Evolutionary conservation across 2,888 invertebrate species (phyloP), one percentile per base, ranked within the genome.

Genomic region (Orthosia incerta): DNA sequence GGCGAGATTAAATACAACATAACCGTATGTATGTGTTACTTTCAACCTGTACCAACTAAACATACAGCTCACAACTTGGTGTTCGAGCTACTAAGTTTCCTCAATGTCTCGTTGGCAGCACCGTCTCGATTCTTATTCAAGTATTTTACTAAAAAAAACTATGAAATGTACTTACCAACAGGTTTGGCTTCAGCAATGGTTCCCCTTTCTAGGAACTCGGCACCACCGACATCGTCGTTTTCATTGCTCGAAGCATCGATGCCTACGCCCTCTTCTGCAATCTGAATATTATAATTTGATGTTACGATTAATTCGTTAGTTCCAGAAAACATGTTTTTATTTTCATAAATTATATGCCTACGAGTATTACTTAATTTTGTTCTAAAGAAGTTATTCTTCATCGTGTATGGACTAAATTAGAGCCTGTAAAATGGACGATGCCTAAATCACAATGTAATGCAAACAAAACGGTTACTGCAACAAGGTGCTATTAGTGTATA

Each of bases 101-200:
- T n/a, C 4, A 16, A 53, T 46, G 1, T 51, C 51, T 16, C 4
- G 67, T 48, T 70, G 67, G 79, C 67, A 82, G 80, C 70, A 82
- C 70, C 23, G 2, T 7, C n/a, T n/a, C 23, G 12, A 16, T n/a
- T 20, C 20, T 11, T 45, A 26, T 48, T 50, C 2, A 46, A n/a
- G 7, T 60, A n/a, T 11, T 50, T 0, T 26, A 26, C 20, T n/a
- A 53, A 12, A 7, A 1, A 73, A 48, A 64, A 56, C 2, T 13
- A 7, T 23, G 4, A 50, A 11, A 18, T 20, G 13, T 12, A 89
- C 96, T 92, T 85, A 96, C 98, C 98, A 60, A 98, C 96, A 71
- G 98, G 98, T 87, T 97, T 98, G 0, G 98, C 98, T 93, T 98
- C 98, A 39, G 98, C 98, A 20, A 98, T 97, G 0, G 97, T 97